Base-by-base conservation (phyloP, 2,888 invertebrate genomes). In the Lymantria monacha region DNA sequence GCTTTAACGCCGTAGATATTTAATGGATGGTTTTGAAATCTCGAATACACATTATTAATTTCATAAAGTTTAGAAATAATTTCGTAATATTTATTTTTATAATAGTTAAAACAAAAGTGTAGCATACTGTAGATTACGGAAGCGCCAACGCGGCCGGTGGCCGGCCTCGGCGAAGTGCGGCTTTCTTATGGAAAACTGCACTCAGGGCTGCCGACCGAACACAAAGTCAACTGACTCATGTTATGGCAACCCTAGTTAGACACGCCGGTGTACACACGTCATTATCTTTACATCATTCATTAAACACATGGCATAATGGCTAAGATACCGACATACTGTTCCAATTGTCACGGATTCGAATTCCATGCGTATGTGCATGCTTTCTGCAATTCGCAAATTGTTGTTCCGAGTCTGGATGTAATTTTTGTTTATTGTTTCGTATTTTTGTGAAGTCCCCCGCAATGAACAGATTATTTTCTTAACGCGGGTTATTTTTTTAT, bases 161-260 rank as follows among this genome's bases (percentile, higher is more conserved):
- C 22, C 22, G 22, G 22, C 61, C 65, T 63, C 70, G 63, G 68
- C 70, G 22, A 22, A 22, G 22, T 22, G 62, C 66, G 69, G 74
- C 77, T 80, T 79, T 79, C 80, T 74, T 76, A 69, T 74, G 73
- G 75, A 77, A 75, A 80, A 79, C 74, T 72, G 66, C 60, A 60
- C 55, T 47, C 47, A 47, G 46, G 40, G 44, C 47, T 51, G 47
- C 12, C 22, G 2, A 9, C 36, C 40, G 30, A 11, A 13, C 12
- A 13, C 38, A 10, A 12, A 3, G 5, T 13, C 7, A 11, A 12
- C 12, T 13, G 43, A 11, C 5, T 3, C 1, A 15, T 14, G 11
- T 15, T 36, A 22, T 22, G 9, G 7, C 50, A 46, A 38, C 42
- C 49, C 42, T 49, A 31, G 14, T 36, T 30, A 10, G 9, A 40